A percentile compares a stretch with the other conserved stretches of the same genome.
Evolutionary conservation across 2,113 vertebrate species (phyloP).

Genomic region (Pelmatolapia mariae): DNA sequence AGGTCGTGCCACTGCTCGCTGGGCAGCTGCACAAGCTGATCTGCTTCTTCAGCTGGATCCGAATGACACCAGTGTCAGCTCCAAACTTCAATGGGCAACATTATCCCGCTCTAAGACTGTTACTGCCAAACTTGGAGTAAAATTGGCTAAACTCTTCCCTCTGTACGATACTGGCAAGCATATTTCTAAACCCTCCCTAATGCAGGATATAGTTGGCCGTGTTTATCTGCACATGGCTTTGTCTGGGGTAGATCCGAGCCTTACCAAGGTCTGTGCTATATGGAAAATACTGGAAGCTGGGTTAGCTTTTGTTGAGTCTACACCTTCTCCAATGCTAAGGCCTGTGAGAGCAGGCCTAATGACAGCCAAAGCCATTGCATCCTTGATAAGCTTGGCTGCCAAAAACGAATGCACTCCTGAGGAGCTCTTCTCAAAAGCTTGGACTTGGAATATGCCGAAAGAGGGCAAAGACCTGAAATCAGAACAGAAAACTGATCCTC

Average conservation of each 20-base stretch:
- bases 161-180: background rate
- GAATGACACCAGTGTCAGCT: conserved; percentile 16
- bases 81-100: conserved; percentile 54
- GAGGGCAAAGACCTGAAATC: background rate
- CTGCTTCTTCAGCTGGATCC: conserved; percentile 36
- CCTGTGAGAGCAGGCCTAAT: conserved; percentile 74
- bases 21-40: conserved; percentile 72
- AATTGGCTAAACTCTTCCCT: conserved; percentile 33
- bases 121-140: conserved; percentile 33
- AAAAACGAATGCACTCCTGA: conserved; percentile 41
- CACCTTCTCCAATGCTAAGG: conserved; percentile 54
- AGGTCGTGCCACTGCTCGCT: conserved; percentile 72
- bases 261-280: conserved; percentile 43
- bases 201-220: conserved; percentile 72
- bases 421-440: conserved; percentile 69
- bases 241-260: conserved; percentile 39
- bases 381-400: conserved; percentile 57
- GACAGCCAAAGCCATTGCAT: conserved; percentile 67
- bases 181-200: conserved; percentile 6
- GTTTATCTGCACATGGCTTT: conserved; percentile 72
- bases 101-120: conserved; percentile 62
- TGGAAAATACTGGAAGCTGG: conserved; percentile 75
- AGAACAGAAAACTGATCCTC: conserved; percentile 3
- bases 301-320: conserved; percentile 65
- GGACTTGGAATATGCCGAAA: conserved; percentile 71